A percentile compares a stretch with the other conserved stretches of the same genome.
Evolutionary conservation across 1,140 invertebrate species (phyloP).

Genomic region (Drosophila ogumai): DNA sequence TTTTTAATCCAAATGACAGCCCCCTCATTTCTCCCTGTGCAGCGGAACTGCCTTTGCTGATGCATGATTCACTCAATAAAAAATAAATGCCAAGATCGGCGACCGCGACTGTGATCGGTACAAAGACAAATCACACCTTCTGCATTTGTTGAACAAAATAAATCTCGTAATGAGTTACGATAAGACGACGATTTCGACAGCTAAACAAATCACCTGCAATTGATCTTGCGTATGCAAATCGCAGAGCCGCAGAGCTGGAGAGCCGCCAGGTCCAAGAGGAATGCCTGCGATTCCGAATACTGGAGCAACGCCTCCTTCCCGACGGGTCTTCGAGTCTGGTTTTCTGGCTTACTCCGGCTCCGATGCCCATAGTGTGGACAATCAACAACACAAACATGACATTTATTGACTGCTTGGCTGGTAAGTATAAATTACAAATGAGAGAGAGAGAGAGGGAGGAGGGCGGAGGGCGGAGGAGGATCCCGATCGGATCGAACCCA

Average conservation of each 20-base stretch:
- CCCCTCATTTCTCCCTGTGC: not conserved
- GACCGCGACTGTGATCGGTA: constrained; percentile 65
- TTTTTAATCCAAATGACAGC: not conserved
- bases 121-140: constrained; percentile 85
- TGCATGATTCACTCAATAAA: constrained; percentile 79
- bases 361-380: constrained; percentile 56
- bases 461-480: constrained; percentile 3
- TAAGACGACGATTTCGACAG: constrained; percentile 85
- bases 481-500: constrained; percentile 5
- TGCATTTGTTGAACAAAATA: constrained; percentile 85
- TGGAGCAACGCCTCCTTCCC: constrained; percentile 55
- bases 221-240: constrained; percentile 84
- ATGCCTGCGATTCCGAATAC: constrained; percentile 80
- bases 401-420: constrained; percentile 81
- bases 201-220: constrained; percentile 85
- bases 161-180: constrained; percentile 85
- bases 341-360: not conserved
- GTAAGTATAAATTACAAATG: constrained; percentile 79
- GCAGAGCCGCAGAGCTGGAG: constrained; percentile 31
- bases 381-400: constrained; percentile 82
- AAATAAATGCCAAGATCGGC: constrained; percentile 67
- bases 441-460: constrained; percentile 8
- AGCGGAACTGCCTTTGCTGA: constrained; percentile 24
- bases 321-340: not conserved
- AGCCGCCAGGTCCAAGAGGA: constrained; percentile 60